Evolutionary conservation across 2,888 invertebrate genomes (phyloP).

Genomic region (Auanema sp.): DNA sequence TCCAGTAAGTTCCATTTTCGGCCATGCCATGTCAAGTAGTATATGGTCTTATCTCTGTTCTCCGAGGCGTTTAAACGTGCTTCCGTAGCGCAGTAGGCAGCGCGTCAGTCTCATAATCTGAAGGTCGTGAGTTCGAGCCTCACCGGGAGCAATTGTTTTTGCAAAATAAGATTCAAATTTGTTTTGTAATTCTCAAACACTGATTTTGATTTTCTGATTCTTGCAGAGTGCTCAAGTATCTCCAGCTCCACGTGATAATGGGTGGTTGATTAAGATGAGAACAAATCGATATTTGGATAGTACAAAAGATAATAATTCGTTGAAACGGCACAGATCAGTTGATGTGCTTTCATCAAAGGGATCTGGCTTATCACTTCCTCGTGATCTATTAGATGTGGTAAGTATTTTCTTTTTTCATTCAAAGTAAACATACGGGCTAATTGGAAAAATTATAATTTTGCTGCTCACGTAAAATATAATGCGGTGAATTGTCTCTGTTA

Average conservation of each 20-base stretch:
- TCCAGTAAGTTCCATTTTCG: conserved; percentile 12
- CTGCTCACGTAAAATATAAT: too few species aligned
- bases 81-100: conserved; percentile 75
- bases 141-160: conserved; percentile 68
- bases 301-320: neutral
- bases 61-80: conserved; percentile 6
- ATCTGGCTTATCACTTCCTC: neutral
- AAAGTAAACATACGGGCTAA: too few species aligned
- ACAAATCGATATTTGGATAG: conserved; percentile 40
- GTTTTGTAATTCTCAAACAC: too few species aligned
- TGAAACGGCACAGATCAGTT: conserved; percentile 13
- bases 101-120: conserved; percentile 87
- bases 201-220: too few species aligned
- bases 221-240: too few species aligned
- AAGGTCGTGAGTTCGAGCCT: conserved; percentile 94
- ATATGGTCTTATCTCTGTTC: too few species aligned
- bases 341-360: conserved; percentile 9
- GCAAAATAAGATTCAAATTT: too few species aligned
- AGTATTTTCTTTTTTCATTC: too few species aligned
- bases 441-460: too few species aligned
- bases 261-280: conserved; percentile 49
- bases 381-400: too few species aligned
- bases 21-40: too few species aligned
- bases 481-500: too few species aligned
- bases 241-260: conserved; percentile 36